Base-by-base conservation (phyloP, 1,140 invertebrate genomes). In the Ericerus pela region DNA sequence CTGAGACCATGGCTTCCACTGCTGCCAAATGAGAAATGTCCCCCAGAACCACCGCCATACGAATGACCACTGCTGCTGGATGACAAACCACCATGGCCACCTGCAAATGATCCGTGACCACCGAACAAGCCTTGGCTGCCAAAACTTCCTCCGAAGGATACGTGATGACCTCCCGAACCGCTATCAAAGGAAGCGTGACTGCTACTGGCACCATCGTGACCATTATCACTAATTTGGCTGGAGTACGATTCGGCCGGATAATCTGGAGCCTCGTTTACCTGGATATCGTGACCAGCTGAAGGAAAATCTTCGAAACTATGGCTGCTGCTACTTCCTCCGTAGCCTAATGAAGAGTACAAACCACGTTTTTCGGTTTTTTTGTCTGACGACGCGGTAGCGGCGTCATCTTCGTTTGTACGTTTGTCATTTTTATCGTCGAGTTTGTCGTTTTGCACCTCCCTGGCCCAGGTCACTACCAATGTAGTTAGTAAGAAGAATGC, bases 321-420 rank as follows among this genome's bases (percentile, higher is more conserved):
- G 1, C 30, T 53, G 6, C 28, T 31, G 4, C 41, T 27, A 27
- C 29, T 53, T 22, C 38, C 12, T 6, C 58, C 58, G 51, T 57
- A 59, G 2, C 54, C 51, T 0, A 59, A 68, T 53, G 64, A 72
- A 29, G 76, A 73, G 33, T 73, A 73, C 26, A 81, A 68, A 16
- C 79, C 79, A 58, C 80, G 73, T 63, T 82, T 82, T 53, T 79
- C 77, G 6, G 56, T 0, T 41, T 58, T 37, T 53, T 53, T 51
- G 4, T 47, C 43, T 2, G 3, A 26, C 0, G 53, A 41, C 16
- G 1, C 33, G 3, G 12, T 28, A 18, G 22, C 29, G 14, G 20
- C 8, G 8, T 33, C n/a, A n/a, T n/a, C n/a, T n/a, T n/a, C n/a
- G n/a, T n/a, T n/a, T n/a, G n/a, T n/a, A n/a, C n/a, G n/a, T n/a